A percentile compares a stretch with the other conserved stretches of the same genome.
Evolutionary conservation across 2,797 vertebrate genomes (phyloP).

Genomic region (Glossophaga mutica): DNA sequence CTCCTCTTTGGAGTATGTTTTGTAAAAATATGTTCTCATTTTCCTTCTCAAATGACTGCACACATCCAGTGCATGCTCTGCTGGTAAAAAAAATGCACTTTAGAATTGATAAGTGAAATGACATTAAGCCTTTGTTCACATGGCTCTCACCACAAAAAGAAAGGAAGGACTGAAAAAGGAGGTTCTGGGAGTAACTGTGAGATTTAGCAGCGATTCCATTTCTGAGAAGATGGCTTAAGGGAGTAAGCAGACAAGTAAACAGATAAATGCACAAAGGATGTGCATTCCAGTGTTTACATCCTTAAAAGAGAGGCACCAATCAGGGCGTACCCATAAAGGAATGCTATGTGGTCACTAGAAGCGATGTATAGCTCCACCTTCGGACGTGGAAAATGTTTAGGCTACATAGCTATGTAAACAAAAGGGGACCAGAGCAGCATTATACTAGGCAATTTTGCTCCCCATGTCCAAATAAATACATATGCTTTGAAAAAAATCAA

Average conservation of each 20-base stretch:
- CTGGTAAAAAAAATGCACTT: background rate
- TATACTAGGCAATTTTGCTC: background rate
- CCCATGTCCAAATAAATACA: background rate
- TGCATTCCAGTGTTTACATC: background rate
- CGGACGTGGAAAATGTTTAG: background rate
- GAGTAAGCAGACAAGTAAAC: background rate
- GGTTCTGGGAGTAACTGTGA: background rate
- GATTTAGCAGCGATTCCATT: background rate
- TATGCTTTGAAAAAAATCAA: background rate
- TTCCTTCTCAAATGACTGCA: background rate
- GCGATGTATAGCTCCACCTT: background rate
- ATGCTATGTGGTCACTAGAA: background rate
- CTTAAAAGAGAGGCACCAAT: background rate
- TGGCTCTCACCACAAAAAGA: background rate
- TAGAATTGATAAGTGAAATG: background rate
- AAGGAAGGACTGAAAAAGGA: background rate
- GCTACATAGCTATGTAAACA: background rate
- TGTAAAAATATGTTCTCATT: background rate
- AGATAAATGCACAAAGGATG: background rate
- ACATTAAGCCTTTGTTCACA: background rate
- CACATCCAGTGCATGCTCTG: background rate
- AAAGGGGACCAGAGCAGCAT: background rate
- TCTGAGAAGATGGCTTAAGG: background rate
- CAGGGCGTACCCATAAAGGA: background rate
- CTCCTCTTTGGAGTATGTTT: background rate